A percentile compares a stretch with the other conserved stretches of the same genome.
phyloP scores from a whole-genome alignment of 2,797 vertebrate species.

The Sebastes itinus region DNA sequence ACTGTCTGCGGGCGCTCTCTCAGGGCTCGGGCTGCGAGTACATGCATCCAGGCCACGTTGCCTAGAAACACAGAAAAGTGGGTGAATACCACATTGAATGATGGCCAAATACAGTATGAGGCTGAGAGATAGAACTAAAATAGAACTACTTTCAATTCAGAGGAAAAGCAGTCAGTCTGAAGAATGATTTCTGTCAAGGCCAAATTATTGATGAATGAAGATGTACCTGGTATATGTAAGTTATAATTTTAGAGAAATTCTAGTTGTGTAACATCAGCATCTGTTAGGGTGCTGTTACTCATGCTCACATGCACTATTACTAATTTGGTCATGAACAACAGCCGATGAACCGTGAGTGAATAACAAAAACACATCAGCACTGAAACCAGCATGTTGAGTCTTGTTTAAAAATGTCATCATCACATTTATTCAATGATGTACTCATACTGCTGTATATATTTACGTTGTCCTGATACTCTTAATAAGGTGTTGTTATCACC shows the following conservation, averaged over 20 bases:
- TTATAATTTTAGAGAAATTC: neutral
- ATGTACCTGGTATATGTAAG: neutral
- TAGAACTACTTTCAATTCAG: neutral
- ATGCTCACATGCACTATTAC: neutral
- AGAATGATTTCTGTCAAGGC: neutral
- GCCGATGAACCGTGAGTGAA: neutral
- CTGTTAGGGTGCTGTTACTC: neutral
- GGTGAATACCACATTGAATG: neutral
- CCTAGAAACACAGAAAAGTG: slow-evolving; percentile 73
- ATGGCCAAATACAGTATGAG: neutral
- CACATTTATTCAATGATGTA: neutral
- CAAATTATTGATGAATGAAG: neutral
- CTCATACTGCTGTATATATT: neutral
- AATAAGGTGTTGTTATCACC: neutral
- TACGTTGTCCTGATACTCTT: neutral
- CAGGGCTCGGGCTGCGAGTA: slow-evolving; percentile 84
- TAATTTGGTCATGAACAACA: neutral
- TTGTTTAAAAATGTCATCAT: neutral
- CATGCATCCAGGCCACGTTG: slow-evolving; percentile 94
- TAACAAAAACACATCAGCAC: neutral
- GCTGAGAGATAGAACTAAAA: neutral
- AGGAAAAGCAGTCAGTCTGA: neutral
- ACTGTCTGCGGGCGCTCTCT: slow-evolving; percentile 65
- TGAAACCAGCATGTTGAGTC: neutral
- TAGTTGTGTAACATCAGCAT: neutral